Evolutionary conservation across 53 echinoderm and acorn worm species (phyloP).

Genomic region (Apostichopus leukothele): DNA sequence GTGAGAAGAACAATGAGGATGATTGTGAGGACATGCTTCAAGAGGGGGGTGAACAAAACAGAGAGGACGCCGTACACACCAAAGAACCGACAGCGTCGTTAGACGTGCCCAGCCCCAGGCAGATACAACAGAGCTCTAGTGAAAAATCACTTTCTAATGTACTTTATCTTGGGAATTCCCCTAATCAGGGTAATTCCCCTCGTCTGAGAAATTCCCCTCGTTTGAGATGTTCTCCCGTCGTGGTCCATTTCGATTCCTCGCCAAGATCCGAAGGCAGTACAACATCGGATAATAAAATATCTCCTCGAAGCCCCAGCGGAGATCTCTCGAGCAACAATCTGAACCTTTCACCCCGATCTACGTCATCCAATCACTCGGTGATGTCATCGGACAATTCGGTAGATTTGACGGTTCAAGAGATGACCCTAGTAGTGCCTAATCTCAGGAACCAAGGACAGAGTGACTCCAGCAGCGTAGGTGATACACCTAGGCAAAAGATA

Average conservation of each 20-base stretch:
- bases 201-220: not conserved
- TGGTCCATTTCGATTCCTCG: slow-evolving; percentile 34
- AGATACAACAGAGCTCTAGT: not conserved
- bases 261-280: slow-evolving; percentile 32
- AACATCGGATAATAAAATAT: slow-evolving; percentile 6
- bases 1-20: slow-evolving; percentile 13
- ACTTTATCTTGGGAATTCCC: no score
- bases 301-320: not conserved
- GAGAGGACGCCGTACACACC: no score
- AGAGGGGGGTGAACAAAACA: slow-evolving; percentile 21
- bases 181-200: not conserved
- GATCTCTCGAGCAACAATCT: not conserved
- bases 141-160: not conserved
- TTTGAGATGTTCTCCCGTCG: not conserved
- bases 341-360: slow-evolving; percentile 16
- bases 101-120: not conserved
- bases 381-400: not conserved
- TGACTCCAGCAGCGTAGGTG: not conserved
- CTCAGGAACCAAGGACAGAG: not conserved
- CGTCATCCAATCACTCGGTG: slow-evolving; percentile 10
- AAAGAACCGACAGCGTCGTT: not conserved
- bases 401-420: not conserved
- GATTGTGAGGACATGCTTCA: slow-evolving; percentile 40
- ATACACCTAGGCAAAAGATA: not conserved
- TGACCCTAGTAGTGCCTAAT: slow-evolving; percentile 24